Conservation (phyloP, 2,888 invertebrate species). For the Volucella inflata region DNA sequence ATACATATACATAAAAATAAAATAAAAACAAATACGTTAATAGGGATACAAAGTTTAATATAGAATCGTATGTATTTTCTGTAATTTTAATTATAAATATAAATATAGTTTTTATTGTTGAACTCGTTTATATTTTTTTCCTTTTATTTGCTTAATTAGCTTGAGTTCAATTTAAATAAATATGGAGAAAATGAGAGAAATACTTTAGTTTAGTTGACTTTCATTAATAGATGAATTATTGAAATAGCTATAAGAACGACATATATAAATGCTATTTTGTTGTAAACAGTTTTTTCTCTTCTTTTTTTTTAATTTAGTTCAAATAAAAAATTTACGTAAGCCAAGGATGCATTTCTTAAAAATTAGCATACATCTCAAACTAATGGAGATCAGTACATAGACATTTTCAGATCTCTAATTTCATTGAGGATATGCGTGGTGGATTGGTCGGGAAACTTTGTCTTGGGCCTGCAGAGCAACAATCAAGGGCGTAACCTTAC, state of each 20-base stretch:
- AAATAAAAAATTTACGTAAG: conserved; percentile 33
- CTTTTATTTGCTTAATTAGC: conserved; percentile 10
- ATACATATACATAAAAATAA: conserved; percentile 28
- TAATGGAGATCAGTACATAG: too few relatives aligned
- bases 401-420: too few relatives aligned
- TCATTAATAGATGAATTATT: conserved; percentile 22
- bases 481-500: too few relatives aligned
- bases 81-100: conserved; percentile 20
- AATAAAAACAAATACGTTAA: conserved; percentile 25
- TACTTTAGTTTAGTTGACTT: conserved; percentile 1
- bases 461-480: too few relatives aligned
- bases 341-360: background rate
- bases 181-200: background rate
- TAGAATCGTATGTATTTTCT: conserved; percentile 25
- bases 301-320: conserved; percentile 40
- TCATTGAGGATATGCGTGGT: too few relatives aligned
- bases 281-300: conserved; percentile 16
- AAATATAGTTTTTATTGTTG: conserved; percentile 23
- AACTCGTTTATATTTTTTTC: conserved; percentile 20
- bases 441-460: too few relatives aligned
- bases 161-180: conserved; percentile 28
- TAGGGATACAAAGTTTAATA: conserved; percentile 33
- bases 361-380: background rate
- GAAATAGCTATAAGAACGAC: background rate
- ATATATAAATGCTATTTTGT: conserved; percentile 27